These are phyloP conservation scores for Monoplex corrugatus DNA, from an alignment of 2,888 invertebrate species.

Conservation along the genomic window DNA sequence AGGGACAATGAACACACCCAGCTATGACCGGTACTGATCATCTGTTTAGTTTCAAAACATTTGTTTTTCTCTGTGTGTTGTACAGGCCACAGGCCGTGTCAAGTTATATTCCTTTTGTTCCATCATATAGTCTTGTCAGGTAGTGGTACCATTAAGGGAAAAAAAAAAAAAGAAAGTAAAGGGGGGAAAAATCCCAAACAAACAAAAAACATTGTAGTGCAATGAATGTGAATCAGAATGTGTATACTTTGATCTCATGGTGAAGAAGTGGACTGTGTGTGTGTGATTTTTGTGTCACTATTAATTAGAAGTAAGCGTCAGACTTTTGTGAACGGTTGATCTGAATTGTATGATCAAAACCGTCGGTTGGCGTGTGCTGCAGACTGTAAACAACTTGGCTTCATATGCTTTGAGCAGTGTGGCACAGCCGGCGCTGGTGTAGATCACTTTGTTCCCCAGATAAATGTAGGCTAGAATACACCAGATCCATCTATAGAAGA, in stretches of 20 bases:
- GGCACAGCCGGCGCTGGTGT: too few species aligned
- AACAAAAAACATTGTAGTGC: constrained; percentile 24
- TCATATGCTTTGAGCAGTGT: too few species aligned
- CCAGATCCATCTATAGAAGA: too few species aligned
- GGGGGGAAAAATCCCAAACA: neutral
- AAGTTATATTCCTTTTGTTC: neutral
- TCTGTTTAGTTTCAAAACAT: neutral
- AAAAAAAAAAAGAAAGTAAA: neutral
- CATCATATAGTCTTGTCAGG: neutral
- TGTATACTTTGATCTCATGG: constrained; percentile 24
- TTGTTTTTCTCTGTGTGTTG: neutral
- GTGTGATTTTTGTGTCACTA: too few species aligned
- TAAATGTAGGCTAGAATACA: too few species aligned
- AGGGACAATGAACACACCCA: too few species aligned
- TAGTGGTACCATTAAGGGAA: neutral
- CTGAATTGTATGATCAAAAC: too few species aligned
- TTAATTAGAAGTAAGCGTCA: too few species aligned
- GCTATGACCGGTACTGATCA: neutral
- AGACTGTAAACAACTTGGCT: too few species aligned
- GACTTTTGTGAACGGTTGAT: too few species aligned
- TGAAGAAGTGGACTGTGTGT: neutral
- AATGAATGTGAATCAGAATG: constrained; percentile 31
- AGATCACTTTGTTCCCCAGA: too few species aligned
- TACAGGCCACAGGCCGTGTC: neutral
- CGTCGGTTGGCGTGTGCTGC: too few species aligned